phyloP scores from a whole-genome alignment of 1,140 invertebrate genomes.

The Harpegnathos saltator region DNA sequence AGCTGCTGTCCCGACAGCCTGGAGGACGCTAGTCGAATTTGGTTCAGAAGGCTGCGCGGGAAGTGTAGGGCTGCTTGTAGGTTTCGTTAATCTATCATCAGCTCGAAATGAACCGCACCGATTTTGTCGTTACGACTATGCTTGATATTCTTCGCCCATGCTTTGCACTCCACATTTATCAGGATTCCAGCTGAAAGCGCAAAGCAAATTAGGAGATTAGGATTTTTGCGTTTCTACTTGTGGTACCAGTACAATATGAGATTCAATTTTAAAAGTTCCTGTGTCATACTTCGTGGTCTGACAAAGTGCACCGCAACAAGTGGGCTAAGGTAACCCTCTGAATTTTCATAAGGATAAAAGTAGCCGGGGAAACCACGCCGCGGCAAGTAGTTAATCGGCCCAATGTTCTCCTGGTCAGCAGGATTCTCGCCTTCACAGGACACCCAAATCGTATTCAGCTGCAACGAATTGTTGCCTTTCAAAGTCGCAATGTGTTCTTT shows the following conservation, averaged over 20 bases:
- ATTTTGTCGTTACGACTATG: constrained; percentile 92
- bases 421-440: constrained; percentile 96
- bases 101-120: constrained; percentile 95
- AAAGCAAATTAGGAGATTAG: neutral
- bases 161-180: constrained; percentile 96
- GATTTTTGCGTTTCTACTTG: neutral
- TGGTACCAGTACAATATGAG: too few relatives aligned
- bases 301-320: constrained; percentile 94
- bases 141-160: constrained; percentile 95
- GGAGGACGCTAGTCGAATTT: constrained; percentile 7
- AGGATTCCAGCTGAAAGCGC: constrained; percentile 91
- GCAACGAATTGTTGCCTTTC: constrained; percentile 78
- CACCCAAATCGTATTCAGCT: constrained; percentile 94
- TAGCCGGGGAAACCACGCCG: constrained; percentile 92
- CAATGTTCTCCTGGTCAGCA: constrained; percentile 95
- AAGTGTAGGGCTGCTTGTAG: constrained; percentile 5
- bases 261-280: neutral
- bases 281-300: constrained; percentile 90
- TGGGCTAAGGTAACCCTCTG: constrained; percentile 94
- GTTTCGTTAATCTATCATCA: constrained; percentile 92
- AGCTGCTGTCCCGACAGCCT: constrained; percentile 1
- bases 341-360: constrained; percentile 93
- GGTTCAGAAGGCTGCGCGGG: constrained; percentile 23
- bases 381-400: constrained; percentile 90
- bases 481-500: constrained; percentile 87